A percentile compares a stretch with the other conserved stretches of the same genome.
These are phyloP conservation scores for Dichetophora obliterata DNA, from an alignment of 2,888 invertebrate species.

Conservation along the genomic window DNA sequence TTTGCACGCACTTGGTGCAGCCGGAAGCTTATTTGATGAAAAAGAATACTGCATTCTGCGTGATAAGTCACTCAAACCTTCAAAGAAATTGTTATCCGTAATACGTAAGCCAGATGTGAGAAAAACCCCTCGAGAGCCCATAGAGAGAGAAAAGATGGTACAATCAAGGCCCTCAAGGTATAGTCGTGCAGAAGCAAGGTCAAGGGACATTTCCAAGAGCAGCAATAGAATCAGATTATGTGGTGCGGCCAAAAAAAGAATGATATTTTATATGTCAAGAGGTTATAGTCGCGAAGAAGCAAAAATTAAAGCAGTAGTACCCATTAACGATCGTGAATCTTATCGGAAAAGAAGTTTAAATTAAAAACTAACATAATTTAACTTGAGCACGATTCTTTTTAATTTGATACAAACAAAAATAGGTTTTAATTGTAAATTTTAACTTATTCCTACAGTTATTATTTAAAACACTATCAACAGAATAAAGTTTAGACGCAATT, in stretches of 20 bases:
- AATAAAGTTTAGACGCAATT: too few relatives aligned
- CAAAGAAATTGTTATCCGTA: neutral
- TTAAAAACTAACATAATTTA: too few relatives aligned
- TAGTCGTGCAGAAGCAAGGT: neutral
- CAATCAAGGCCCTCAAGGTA: too few relatives aligned
- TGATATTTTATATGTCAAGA: neutral
- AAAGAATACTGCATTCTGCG: neutral
- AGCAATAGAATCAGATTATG: neutral
- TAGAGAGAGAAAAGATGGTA: too few relatives aligned
- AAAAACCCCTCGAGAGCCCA: neutral
- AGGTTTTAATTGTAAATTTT: too few relatives aligned
- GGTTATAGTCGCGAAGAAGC: neutral
- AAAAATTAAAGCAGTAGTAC: neutral
- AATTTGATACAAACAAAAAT: too few relatives aligned
- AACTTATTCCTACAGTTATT: too few relatives aligned
- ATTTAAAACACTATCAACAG: too few relatives aligned
- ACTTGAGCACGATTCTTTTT: too few relatives aligned
- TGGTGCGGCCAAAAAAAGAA: slow-evolving; percentile 5
- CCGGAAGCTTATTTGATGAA: neutral
- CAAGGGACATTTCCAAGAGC: neutral
- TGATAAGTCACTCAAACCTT: neutral
- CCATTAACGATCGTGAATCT: neutral
- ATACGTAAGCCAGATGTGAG: neutral
- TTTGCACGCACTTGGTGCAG: neutral
- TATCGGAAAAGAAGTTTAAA: too few relatives aligned